Base-by-base conservation (phyloP, 2,797 vertebrate species). In the Lithobates sylvaticus region DNA sequence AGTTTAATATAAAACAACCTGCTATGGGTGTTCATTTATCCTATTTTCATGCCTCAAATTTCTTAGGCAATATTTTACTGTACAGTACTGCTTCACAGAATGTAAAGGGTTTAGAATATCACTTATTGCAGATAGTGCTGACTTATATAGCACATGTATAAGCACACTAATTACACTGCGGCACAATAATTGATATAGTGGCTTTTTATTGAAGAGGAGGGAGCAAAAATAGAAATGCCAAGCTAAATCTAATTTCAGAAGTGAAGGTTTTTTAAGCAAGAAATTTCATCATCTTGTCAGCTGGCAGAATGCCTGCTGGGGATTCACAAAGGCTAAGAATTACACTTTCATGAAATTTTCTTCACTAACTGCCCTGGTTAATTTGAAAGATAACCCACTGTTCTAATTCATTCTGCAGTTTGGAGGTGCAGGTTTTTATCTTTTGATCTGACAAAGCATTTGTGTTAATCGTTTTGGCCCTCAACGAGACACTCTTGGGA, bases 301-400 rank as follows among this genome's bases (percentile, higher is more conserved):
- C 94, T 95, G 94, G 95, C 95, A 96, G 95, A 94, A 94, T 95
- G 94, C 95, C 95, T 95, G 95, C 95, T 96, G 95, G 95, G 94
- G 95, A 95, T 96, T 95, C 94, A 95, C 94, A 95, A 95, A 95
- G 94, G 93, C 95, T 95, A 94, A 94, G 94, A 95, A 95, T 96
- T 95, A 95, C 94, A 95, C 94, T 95, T 95, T 95, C 94, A 94
- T 95, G 95, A 95, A 96, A 95, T 95, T 95, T 95, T 95, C 94
- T 94, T 95, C 94, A 95, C 95, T 96, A 96, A 95, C 95, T 95
- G 94, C 95, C 95, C 94, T 95, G 94, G 94, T 95, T 96, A 95
- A 96, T 96, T 95, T 96, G 94, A 95, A 96, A 95, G 95, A 95
- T 96, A 96, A 95, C 95, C 94, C 94, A 95, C 95, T 96, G 95